phyloP scores from a whole-genome alignment of 2,797 vertebrate genomes.

The Tauraco hartlaubi region DNA sequence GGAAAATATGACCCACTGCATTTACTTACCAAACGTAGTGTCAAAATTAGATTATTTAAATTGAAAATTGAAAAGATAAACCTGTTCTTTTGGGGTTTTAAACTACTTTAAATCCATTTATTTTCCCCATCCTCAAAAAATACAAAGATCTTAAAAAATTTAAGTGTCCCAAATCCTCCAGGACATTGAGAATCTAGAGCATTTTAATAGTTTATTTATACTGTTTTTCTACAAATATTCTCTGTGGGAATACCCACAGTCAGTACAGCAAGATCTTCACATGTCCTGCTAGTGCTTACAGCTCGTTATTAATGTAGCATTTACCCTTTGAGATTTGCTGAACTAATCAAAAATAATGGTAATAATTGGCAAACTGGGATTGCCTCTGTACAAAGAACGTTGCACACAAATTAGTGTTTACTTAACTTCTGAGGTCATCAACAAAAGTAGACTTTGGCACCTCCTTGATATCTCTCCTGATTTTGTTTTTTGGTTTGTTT shows the following conservation, averaged over 20 bases:
- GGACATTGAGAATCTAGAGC: background rate
- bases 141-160: background rate
- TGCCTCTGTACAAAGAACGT: background rate
- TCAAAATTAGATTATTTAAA: background rate
- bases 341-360: constrained; percentile 36
- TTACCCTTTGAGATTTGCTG: constrained; percentile 6
- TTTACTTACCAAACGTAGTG: background rate
- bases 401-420: background rate
- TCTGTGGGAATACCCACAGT: background rate
- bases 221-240: background rate
- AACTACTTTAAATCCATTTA: background rate
- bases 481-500: background rate
- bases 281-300: background rate
- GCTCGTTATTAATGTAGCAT: constrained; percentile 6
- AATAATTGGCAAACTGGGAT: background rate
- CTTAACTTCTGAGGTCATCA: background rate
- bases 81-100: background rate
- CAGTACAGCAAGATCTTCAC: background rate
- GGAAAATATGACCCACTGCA: background rate
- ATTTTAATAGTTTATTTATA: background rate
- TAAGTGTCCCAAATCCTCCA: background rate
- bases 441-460: background rate
- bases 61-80: background rate
- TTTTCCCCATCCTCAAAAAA: background rate
- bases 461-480: background rate